These are phyloP conservation scores for Syncerus caffer DNA, from an alignment of 2,797 vertebrate genomes.

Conservation along the genomic window DNA sequence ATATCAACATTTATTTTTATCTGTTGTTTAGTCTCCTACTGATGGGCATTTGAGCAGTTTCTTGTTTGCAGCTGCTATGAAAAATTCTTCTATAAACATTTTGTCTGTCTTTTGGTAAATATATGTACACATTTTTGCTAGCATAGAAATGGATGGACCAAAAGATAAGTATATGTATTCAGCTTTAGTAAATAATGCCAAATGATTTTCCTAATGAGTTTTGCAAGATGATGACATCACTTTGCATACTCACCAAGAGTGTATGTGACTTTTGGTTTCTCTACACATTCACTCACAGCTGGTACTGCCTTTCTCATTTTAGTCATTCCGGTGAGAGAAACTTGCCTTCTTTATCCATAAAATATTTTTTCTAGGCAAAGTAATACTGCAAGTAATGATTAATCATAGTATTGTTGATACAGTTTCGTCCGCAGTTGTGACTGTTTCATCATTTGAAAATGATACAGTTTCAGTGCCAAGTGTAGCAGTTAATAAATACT, in stretches of 20 bases:
- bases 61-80: background rate
- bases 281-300: background rate
- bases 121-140: background rate
- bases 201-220: background rate
- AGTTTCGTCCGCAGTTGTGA: background rate
- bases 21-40: background rate
- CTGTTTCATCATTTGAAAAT: conserved; percentile 5
- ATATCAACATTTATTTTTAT: background rate
- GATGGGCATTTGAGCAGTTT: background rate
- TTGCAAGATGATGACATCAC: background rate
- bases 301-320: background rate
- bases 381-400: background rate
- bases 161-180: background rate
- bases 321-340: background rate
- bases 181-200: background rate
- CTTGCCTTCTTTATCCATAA: background rate
- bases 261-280: background rate
- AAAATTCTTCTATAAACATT: background rate
- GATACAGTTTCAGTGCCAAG: background rate
- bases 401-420: background rate
- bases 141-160: background rate
- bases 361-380: background rate
- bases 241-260: background rate
- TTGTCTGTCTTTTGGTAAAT: background rate
- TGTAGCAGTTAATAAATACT: background rate